Evolutionary conservation across 2,797 vertebrate species (phyloP), one percentile per base, ranked within the genome.

Genomic region (Esox lucius): DNA sequence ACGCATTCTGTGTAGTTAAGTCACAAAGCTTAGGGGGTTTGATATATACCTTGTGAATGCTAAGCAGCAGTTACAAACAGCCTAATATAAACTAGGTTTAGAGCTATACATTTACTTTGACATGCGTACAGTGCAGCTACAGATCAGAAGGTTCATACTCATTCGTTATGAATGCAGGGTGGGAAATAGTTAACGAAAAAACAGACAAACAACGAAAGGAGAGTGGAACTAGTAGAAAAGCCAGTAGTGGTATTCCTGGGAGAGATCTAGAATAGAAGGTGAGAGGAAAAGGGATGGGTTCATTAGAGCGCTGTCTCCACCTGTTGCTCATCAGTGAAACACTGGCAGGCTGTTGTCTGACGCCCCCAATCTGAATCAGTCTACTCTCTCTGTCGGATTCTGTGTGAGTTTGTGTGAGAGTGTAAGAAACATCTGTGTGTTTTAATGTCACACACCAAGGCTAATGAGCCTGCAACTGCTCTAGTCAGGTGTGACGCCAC

Each of bases 31-130:
- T 46, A 46, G 9, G 6, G 12, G 42, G 42, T 46, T 46, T 46
- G 42, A 13, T 46, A 13, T 13, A 11, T 13, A 11, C 42, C 42
- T 46, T 46, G 42, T 13, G 42, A 46, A 46, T 46, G 42, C 42
- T 46, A 46, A 46, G 42, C 42, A 46, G 42, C 42, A 46, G 22
- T 77, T 88, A 86, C 83, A 84, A 89, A 83, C 84, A 83, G 82
- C 75, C 83, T 83, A 86, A 87, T 87, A 82, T 73, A 77, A 81
- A 75, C 71, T 85, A 75, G 74, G 78, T 82, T 83, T 69, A 75
- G 68, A 75, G 74, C 81, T 76, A 87, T 88, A 83, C 81, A 91
- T 91, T 84, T 77, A 53, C 79, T 83, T 76, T 88, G 86, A 87
- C 84, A 86, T 75, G 68, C n/a, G 74, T n/a, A 70, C 77, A 75